Percentiles rank a stretch among this genome's conserved stretches.
These are phyloP conservation scores for Donacobius atricapilla DNA, from an alignment of 2,113 vertebrate species.

Conservation along the genomic window DNA sequence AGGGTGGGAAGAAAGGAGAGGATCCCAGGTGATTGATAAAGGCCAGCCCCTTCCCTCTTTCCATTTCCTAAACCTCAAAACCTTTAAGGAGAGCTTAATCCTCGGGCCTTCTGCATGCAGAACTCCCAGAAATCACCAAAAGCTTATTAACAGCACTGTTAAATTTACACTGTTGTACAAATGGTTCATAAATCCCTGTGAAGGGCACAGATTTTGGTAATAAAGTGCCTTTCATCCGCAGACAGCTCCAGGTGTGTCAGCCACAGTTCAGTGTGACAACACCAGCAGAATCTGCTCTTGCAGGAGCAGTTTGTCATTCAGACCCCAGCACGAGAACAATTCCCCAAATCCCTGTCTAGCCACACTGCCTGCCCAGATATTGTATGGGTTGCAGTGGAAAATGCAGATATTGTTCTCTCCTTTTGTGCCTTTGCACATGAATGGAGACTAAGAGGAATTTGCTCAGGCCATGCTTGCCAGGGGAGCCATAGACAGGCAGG, in stretches of 20 bases:
- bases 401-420: constrained; percentile 43
- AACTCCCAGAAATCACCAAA: background rate
- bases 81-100: background rate
- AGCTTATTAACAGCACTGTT: background rate
- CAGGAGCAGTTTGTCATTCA: constrained; percentile 31
- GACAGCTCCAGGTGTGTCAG: background rate
- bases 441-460: constrained; percentile 26
- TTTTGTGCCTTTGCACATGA: constrained; percentile 34
- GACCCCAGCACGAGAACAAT: constrained; percentile 3
- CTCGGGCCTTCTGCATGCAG: background rate
- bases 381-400: constrained; percentile 2
- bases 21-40: background rate
- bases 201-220: background rate
- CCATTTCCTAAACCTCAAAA: background rate
- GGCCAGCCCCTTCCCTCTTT: background rate
- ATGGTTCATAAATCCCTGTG: background rate
- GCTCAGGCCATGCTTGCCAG: constrained; percentile 12
- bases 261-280: background rate
- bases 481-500: background rate
- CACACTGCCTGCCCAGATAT: constrained; percentile 21
- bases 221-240: background rate
- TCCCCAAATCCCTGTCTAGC: constrained; percentile 50
- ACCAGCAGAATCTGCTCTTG: background rate
- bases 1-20: background rate
- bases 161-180: background rate